Percentiles rank a stretch among this genome's conserved stretches.
phyloP scores from a whole-genome alignment of 1,140 invertebrate genomes.

The Lepidotrigona ventralis region DNA sequence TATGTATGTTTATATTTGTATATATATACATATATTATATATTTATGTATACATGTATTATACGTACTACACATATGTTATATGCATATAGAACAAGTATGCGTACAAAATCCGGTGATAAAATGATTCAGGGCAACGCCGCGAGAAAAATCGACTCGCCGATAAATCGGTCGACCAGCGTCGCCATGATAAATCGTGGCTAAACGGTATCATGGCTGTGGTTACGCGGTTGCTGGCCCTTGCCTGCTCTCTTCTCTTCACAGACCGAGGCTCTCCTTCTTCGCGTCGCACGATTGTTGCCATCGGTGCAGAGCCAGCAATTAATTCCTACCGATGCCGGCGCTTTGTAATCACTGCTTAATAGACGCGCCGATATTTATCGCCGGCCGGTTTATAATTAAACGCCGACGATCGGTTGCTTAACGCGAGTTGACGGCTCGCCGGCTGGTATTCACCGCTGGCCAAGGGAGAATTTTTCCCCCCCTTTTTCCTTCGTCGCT shows the following conservation, averaged over 20 bases:
- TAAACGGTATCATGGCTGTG: slow-evolving; percentile 22
- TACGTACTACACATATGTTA: too few relatives aligned
- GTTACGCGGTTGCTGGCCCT: not conserved
- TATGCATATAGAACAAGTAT: too few relatives aligned
- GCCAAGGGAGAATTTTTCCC: not conserved
- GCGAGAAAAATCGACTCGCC: too few relatives aligned
- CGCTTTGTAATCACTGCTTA: slow-evolving; percentile 46
- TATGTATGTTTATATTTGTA: too few relatives aligned
- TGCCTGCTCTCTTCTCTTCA: too few relatives aligned
- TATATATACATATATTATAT: too few relatives aligned
- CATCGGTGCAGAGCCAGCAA: not conserved
- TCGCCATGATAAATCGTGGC: slow-evolving; percentile 27
- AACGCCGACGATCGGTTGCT: slow-evolving; percentile 31
- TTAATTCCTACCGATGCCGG: slow-evolving; percentile 50
- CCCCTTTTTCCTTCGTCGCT: not conserved
- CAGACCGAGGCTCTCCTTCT: not conserved
- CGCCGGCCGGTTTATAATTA: slow-evolving; percentile 42
- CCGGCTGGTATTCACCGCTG: slow-evolving; percentile 7
- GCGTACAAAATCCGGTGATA: too few relatives aligned
- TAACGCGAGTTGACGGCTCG: slow-evolving; percentile 35
- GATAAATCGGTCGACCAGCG: too few relatives aligned
- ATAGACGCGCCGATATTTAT: slow-evolving; percentile 47
- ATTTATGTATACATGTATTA: too few relatives aligned
- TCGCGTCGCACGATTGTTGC: slow-evolving; percentile 40
- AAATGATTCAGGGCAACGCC: too few relatives aligned